Conservation (phyloP, 2,888 invertebrate genomes). For the Caenorhabditis virilis region DNA sequence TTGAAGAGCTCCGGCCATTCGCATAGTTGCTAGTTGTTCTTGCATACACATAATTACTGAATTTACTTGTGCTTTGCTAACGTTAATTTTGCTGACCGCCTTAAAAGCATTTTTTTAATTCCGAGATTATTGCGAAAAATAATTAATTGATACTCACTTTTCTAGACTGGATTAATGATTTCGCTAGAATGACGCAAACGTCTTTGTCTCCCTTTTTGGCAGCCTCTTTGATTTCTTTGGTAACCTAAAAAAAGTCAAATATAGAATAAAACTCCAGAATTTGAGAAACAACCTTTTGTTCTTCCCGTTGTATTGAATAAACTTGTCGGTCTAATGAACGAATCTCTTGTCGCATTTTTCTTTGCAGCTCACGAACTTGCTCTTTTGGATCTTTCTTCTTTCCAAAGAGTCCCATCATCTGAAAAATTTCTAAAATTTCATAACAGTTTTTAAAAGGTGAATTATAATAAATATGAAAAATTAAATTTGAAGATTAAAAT, state of each 20-base stretch:
- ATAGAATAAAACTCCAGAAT: background rate
- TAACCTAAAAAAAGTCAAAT: conserved; percentile 72
- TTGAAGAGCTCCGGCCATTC: conserved; percentile 74
- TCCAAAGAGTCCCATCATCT: conserved; percentile 69
- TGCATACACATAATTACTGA: conserved; percentile 97
- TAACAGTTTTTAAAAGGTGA: no score
- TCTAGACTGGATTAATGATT: conserved; percentile 70
- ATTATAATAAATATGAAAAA: no score
- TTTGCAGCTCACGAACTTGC: conserved; percentile 89
- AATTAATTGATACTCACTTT: conserved; percentile 52
- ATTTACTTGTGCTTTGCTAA: conserved; percentile 94
- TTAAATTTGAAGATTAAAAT: no score
- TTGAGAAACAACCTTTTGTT: conserved; percentile 78
- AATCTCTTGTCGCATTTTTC: conserved; percentile 78
- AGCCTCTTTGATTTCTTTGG: conserved; percentile 88
- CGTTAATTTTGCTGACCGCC: conserved; percentile 86
- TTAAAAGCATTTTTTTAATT: conserved; percentile 20
- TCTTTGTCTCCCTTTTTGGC: conserved; percentile 92
- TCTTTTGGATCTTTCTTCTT: conserved; percentile 68
- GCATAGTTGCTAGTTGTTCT: conserved; percentile 91
- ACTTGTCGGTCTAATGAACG: conserved; percentile 92
- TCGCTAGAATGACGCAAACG: conserved; percentile 77
- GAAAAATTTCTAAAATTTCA: no score
- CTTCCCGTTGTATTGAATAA: conserved; percentile 86
- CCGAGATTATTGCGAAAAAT: background rate